Evolutionary conservation across 2,888 invertebrate genomes (phyloP).

Genomic region (Aspidiotus destructor): DNA sequence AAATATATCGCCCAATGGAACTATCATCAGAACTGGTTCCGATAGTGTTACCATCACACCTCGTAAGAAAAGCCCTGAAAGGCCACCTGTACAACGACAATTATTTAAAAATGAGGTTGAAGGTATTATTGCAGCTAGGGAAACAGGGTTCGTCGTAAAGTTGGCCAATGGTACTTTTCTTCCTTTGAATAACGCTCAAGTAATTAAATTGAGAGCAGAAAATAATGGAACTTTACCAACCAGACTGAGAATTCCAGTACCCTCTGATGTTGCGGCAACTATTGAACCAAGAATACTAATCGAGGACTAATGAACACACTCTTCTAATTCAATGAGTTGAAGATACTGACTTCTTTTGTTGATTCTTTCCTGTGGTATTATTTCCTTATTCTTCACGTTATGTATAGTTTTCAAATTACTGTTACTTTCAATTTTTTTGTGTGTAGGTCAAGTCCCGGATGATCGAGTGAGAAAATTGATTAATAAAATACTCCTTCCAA

Average conservation of each 20-base stretch:
- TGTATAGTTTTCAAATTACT: no score
- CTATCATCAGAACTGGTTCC: conserved; percentile 15
- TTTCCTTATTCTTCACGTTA: no score
- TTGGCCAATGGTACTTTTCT: conserved; percentile 21
- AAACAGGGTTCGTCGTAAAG: conserved; percentile 15
- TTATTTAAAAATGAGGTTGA: conserved; percentile 28
- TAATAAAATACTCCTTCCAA: no score
- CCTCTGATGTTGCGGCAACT: conserved; percentile 20
- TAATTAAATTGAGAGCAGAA: conserved; percentile 15
- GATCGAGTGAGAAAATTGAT: no score
- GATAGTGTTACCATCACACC: conserved; percentile 25
- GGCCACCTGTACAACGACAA: conserved; percentile 15
- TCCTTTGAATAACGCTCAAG: conserved; percentile 6
- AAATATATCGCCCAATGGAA: conserved; percentile 10
- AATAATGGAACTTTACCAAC: conserved; percentile 8
- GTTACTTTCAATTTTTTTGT: no score
- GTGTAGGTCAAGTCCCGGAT: no score
- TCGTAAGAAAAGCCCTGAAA: conserved; percentile 11
- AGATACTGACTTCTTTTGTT: no score
- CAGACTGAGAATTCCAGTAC: conserved; percentile 22
- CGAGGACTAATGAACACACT: conserved; percentile 22
- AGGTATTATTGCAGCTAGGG: conserved; percentile 7
- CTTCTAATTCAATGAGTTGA: no score
- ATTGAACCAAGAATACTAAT: conserved; percentile 23
- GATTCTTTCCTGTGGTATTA: no score